phyloP scores from a whole-genome alignment of 2,888 invertebrate genomes.

The Catonia carolina region DNA sequence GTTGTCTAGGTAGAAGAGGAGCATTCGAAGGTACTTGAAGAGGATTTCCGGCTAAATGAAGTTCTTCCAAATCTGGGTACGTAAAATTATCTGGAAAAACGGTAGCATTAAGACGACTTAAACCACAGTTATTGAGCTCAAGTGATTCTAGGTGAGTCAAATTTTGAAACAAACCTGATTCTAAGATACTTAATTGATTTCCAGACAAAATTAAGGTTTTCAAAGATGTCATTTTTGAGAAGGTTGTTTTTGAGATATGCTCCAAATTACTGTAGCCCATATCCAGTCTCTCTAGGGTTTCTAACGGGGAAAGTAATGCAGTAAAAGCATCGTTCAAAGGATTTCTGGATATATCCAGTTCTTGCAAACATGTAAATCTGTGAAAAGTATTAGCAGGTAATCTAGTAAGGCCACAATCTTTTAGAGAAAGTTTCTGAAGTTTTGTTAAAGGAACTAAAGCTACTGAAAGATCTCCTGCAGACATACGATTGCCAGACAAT shows the following conservation, averaged over 20 bases:
- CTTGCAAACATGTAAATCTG: slow-evolving; percentile 56
- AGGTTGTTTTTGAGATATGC: slow-evolving; percentile 56
- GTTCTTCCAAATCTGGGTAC: slow-evolving; percentile 57
- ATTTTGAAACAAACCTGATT: slow-evolving; percentile 60
- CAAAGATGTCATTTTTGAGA: slow-evolving; percentile 61
- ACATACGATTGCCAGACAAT: slow-evolving; percentile 60
- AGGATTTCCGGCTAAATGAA: slow-evolving; percentile 62
- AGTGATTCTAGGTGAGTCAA: slow-evolving; percentile 58
- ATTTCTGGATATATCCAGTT: slow-evolving; percentile 63
- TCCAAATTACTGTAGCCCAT: slow-evolving; percentile 67
- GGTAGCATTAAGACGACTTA: slow-evolving; percentile 56
- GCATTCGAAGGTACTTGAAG: slow-evolving; percentile 52
- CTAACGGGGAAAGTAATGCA: slow-evolving; percentile 55
- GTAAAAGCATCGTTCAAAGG: slow-evolving; percentile 60
- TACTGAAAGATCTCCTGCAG: slow-evolving; percentile 58
- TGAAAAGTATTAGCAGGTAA: slow-evolving; percentile 58
- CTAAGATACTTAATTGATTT: slow-evolving; percentile 57
- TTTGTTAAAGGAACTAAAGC: slow-evolving; percentile 58
- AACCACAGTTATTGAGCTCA: slow-evolving; percentile 61
- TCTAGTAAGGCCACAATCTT: slow-evolving; percentile 57
- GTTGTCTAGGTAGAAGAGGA: slow-evolving; percentile 56
- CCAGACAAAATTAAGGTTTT: slow-evolving; percentile 60
- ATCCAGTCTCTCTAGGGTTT: slow-evolving; percentile 59
- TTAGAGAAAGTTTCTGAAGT: slow-evolving; percentile 58
- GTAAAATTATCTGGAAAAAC: slow-evolving; percentile 60